Evolutionary conservation across 2,113 vertebrate genomes (phyloP).

Genomic region (Lonchura striata): DNA sequence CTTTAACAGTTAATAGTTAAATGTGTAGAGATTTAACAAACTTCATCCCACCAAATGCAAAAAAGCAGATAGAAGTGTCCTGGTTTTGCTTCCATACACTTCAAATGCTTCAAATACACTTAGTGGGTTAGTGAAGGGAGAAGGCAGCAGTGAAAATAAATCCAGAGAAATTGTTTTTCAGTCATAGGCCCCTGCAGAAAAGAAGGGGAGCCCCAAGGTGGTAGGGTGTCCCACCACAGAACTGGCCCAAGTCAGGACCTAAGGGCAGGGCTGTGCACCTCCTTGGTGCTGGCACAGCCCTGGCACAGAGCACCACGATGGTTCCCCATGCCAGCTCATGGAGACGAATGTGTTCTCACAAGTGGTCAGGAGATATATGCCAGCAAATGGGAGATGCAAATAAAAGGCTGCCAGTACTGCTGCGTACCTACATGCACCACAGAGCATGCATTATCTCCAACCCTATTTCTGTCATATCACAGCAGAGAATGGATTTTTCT

Average conservation of each 20-base stretch:
- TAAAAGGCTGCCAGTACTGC: not conserved
- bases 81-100: not conserved
- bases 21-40: not conserved
- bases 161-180: not conserved
- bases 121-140: not conserved
- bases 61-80: not conserved
- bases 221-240: not conserved
- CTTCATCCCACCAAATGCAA: not conserved
- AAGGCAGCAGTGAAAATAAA: not conserved
- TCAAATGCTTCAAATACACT: not conserved
- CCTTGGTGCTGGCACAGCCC: not conserved
- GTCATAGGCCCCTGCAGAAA: not conserved
- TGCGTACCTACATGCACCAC: not conserved
- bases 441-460: not conserved
- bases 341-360: not conserved
- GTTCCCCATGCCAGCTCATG: fast-evolving
- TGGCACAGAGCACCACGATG: fast-evolving
- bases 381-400: not conserved
- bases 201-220: not conserved
- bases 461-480: not conserved
- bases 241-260: not conserved
- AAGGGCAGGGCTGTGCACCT: not conserved
- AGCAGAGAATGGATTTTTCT: not conserved
- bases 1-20: not conserved
- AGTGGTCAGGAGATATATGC: fast-evolving